Conservation (phyloP, 2,113 vertebrate species). For the Pollimyrus isidori region DNA sequence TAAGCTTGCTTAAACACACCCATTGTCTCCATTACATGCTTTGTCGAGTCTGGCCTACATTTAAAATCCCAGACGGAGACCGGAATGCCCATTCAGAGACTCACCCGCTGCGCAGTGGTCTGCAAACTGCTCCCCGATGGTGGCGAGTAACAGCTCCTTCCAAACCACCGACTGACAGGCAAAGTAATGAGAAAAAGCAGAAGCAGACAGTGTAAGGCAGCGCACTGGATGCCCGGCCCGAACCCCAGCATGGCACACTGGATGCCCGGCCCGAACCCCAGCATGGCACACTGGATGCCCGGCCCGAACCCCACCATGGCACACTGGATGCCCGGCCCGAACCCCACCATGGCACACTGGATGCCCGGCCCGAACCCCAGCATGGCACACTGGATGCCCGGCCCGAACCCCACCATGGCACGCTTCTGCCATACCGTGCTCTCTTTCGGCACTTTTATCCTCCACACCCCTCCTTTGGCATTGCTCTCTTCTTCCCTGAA, state of each 20-base stretch:
- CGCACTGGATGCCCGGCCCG: background rate
- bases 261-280: too few species aligned
- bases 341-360: too few species aligned
- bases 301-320: too few species aligned
- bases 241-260: too few species aligned
- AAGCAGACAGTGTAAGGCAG: background rate
- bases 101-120: conserved; percentile 81
- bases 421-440: conserved; percentile 66
- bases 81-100: background rate
- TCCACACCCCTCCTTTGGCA: conserved; percentile 89
- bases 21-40: background rate
- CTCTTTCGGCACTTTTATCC: conserved; percentile 93
- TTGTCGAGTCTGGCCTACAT: background rate
- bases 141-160: conserved; percentile 91
- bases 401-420: too few species aligned
- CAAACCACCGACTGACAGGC: conserved; percentile 73
- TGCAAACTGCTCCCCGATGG: conserved; percentile 91
- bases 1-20: background rate
- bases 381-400: too few species aligned
- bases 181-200: background rate
- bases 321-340: too few species aligned
- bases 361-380: too few species aligned
- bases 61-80: background rate
- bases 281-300: too few species aligned
- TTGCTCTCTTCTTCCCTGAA: conserved; percentile 94